Base-by-base conservation (phyloP, 2,888 invertebrate species). In the Andrena flavipes region DNA sequence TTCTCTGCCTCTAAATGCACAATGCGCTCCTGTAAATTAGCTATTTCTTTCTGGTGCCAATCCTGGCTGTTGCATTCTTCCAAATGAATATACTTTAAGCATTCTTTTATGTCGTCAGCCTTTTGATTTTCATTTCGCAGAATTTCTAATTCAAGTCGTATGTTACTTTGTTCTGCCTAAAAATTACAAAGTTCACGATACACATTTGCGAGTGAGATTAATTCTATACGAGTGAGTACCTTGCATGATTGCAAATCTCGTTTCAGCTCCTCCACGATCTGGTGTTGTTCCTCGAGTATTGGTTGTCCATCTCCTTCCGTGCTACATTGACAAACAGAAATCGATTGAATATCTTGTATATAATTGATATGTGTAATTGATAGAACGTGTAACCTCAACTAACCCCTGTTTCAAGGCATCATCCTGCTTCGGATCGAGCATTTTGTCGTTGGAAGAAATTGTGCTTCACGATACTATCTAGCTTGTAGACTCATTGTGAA, bases 1-100 rank as follows among this genome's bases (percentile, higher is more conserved):
- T 96, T 96, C 94, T 97, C 97, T 95, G 91, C 89, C 79, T 93
- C 92, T 67, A 93, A 76, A 5, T 91, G 74, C 2, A 84, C 68
- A 2, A 94, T 87, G 5, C 91, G 91, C 68, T 93, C 92, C 60
- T 93, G 91, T 48, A 93, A 84, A 88, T 92, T 93, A 2, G 76
- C 29, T 2, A 89, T 68, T 51, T 91, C 89, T 8, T 89, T 88
- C 5, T 87, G 84, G 26, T 86, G 78, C 6, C 80, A 48, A 63
- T 86, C 72, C 2, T 80, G 42, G 26, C 82, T 73, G 1, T 70
- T 75, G 16, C 86, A 90, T 42, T 87, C 87, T 23, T 90, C 89
- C 10, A 75, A 72, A 69, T 91, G 90, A 10, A 84, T 86, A 5
- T 77, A 85, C 7, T 85, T 67, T 48, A 93, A 89, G 0, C 82